These are phyloP conservation scores for Cyclargus thomasi DNA, from an alignment of 1,140 invertebrate species.

Conservation along the genomic window DNA sequence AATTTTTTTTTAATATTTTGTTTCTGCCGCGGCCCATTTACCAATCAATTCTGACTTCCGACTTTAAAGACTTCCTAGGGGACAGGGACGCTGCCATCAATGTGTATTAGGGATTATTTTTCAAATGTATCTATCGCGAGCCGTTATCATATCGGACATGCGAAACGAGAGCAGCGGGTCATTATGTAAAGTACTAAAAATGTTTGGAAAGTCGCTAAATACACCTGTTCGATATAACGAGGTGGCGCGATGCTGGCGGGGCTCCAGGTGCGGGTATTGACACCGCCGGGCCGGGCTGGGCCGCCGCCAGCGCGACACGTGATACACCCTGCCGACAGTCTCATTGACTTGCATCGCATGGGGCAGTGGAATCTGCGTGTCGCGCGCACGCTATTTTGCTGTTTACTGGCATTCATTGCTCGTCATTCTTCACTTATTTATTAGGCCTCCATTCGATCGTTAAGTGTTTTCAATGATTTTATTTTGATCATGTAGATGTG, in stretches of 20 bases:
- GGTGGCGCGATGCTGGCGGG: constrained; percentile 9
- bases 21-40: no score
- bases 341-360: not conserved
- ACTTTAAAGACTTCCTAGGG: no score
- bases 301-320: constrained; percentile 6
- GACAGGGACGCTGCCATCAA: no score
- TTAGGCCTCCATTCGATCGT: not conserved
- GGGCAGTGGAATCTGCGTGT: not conserved
- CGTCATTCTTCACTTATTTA: not conserved
- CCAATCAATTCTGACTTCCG: no score
- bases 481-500: no score
- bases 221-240: not conserved
- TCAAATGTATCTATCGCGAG: no score
- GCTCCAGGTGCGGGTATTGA: constrained; percentile 22
- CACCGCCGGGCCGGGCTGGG: constrained; percentile 14
- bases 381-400: not conserved
- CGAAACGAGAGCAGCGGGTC: not conserved
- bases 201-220: not conserved
- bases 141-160: not conserved
- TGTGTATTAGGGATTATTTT: not conserved
- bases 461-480: not conserved
- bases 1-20: no score
- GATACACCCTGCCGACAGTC: not conserved
- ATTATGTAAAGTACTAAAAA: not conserved
- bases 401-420: not conserved